Conservation (phyloP, 2,888 invertebrate species). For the Panopea generosa region DNA sequence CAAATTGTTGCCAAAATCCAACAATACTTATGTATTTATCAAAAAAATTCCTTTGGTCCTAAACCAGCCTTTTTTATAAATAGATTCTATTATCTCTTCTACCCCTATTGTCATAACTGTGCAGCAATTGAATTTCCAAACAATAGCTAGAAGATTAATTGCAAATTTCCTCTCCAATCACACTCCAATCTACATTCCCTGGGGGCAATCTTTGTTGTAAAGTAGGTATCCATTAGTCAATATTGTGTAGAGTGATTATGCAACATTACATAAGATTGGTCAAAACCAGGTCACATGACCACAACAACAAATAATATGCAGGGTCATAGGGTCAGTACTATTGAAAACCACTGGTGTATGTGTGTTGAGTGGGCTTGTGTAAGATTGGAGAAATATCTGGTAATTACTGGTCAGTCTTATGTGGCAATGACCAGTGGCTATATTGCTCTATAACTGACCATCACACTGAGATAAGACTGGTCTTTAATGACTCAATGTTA, state of each 20-base stretch:
- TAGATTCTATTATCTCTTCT: background rate
- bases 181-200: slow-evolving; percentile 5
- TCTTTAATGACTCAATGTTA: slow-evolving; percentile 13
- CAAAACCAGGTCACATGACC: slow-evolving; percentile 64
- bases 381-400: slow-evolving; percentile 69
- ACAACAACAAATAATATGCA: slow-evolving; percentile 57
- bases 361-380: slow-evolving; percentile 67
- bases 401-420: slow-evolving; percentile 68
- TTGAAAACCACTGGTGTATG: slow-evolving; percentile 64
- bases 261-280: slow-evolving; percentile 63
- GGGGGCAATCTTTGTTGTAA: background rate
- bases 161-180: background rate
- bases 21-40: background rate
- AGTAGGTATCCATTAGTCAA: slow-evolving; percentile 55
- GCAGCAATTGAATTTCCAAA: too few relatives aligned
- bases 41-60: background rate
- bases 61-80: background rate
- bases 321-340: slow-evolving; percentile 64
- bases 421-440: slow-evolving; percentile 60
- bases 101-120: too few relatives aligned
- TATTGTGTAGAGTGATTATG: slow-evolving; percentile 59
- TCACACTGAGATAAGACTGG: slow-evolving; percentile 48
- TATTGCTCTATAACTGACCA: slow-evolving; percentile 38
- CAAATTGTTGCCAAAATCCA: background rate
- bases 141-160: too few relatives aligned